Evolutionary conservation across 2,888 invertebrate species (phyloP), one percentile per base, ranked within the genome.

Genomic region (Scaptomyza caliginosa): DNA sequence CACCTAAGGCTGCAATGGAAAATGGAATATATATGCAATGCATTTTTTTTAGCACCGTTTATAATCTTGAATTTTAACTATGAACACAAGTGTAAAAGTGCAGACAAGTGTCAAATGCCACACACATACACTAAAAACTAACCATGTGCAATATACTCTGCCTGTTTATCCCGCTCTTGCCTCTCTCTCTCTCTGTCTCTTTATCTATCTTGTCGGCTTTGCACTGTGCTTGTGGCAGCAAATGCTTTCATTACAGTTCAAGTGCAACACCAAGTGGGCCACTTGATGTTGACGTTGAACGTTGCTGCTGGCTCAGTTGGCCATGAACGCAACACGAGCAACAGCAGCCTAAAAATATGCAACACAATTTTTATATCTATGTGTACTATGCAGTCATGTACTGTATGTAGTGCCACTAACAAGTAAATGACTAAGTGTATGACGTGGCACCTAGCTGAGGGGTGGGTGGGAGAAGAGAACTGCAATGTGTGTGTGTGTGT

Each of bases 211-310:
- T n/a, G n/a, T n/a, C n/a, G n/a, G n/a, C n/a, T 50, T 13, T 28
- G n/a, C 30, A 7, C 4, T 30, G 3, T 28, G 26, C 24, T 58
- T 54, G 50, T 78, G 76, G 80, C 77, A 74, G 80, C 67, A 84
- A 80, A 81, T 86, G 84, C 86, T 81, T 81, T 86, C 86, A 86
- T 81, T 81, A 81, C 57, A 71, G 84, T 74, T 86, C 84, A 81
- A 81, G 86, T 86, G 79, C 74, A 86, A 86, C 80, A 68, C 80
- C 67, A 72, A 81, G 86, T 81, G 86, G 74, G 62, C 71, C 77
- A 86, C 81, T 81, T 86, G 67, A 64, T 42, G 77, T 56, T 73
- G 80, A 68, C 72, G 77, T 71, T 67, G 36, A 74, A 70, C 65
- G 70, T 23, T 42, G 57, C 42, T 30, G 26, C 62, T 19, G 36